Conservation (phyloP, 2,888 invertebrate species). For the Ptychoptera contaminata region DNA sequence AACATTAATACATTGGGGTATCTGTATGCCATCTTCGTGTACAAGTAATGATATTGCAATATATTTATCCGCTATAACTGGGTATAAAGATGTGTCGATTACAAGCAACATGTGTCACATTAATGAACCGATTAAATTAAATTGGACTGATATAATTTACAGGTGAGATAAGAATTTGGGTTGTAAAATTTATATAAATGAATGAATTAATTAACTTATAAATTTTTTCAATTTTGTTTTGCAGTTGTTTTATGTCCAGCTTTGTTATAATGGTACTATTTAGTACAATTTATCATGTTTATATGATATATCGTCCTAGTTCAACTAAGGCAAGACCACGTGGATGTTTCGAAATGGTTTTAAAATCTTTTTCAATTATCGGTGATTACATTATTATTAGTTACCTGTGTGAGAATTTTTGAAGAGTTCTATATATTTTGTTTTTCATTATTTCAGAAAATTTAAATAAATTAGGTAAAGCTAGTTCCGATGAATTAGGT, state of each 20-base stretch:
- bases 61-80: slow-evolving; percentile 30
- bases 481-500: slow-evolving; percentile 37
- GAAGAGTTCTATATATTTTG: not conserved
- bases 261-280: slow-evolving; percentile 32
- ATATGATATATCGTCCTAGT: slow-evolving; percentile 21
- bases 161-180: slow-evolving; percentile 22
- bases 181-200: not conserved
- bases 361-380: slow-evolving; percentile 22
- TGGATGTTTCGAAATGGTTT: slow-evolving; percentile 16
- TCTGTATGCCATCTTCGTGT: slow-evolving; percentile 46
- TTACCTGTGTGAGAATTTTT: not conserved
- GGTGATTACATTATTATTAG: slow-evolving; percentile 14
- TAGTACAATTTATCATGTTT: slow-evolving; percentile 35
- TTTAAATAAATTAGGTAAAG: slow-evolving; percentile 20
- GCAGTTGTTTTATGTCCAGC: slow-evolving; percentile 33
- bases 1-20: slow-evolving; percentile 39
- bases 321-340: slow-evolving; percentile 20
- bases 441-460: slow-evolving; percentile 17
- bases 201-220: not conserved
- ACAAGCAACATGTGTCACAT: slow-evolving; percentile 36
- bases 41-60: slow-evolving; percentile 33
- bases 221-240: slow-evolving; percentile 13
- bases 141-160: slow-evolving; percentile 24
- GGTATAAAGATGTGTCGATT: slow-evolving; percentile 32
- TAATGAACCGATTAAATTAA: slow-evolving; percentile 28